Base-by-base conservation (phyloP, 2,113 vertebrate genomes). In the Clarias magur region DNA sequence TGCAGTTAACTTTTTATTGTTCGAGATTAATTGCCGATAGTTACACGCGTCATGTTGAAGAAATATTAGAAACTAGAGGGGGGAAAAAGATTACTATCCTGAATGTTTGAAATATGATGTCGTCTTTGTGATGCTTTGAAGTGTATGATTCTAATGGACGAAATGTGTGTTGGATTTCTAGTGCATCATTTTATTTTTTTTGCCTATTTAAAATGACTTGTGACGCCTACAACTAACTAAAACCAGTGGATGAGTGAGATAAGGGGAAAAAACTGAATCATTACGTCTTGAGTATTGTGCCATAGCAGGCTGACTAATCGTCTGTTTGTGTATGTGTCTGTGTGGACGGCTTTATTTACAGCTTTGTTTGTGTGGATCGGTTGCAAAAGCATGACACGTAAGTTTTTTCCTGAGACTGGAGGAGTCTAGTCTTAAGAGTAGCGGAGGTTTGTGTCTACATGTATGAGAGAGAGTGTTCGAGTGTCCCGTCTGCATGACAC, bases 311-410 rank as follows among this genome's bases (percentile, higher is more conserved):
- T 86, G 85, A 80, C 21, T 63, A 53, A 48, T 15, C 16, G 72
- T 56, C 48, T 6, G 17, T 25, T 42, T 48, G 48, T 48, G 48
- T 48, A 1, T 65, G 60, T 73, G 4, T 48, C 70, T 10, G 83
- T 25, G 27, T 19, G 70, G 34, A 8, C 30, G 72, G 72, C 2
- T 86, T 80, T 57, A 4, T n/a, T 79, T 75, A 62, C 16, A 5
- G 65, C 53, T 85, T 48, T 67, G 54, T 65, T 78, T 80, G 56
- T 88, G 75, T 85, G 48, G 57, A 42, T 78, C 57, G 30, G 17
- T 73, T 67, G 75, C n/a, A 6, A 65, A 4, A 65, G 15, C 25
- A 12, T 72, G 62, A 80, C 70, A 53, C 82, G 82, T 87, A 83
- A 42, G 83, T 16, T 38, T 80, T 65, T 78, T 82, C 27, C 16